A percentile compares a stretch with the other conserved stretches of the same genome.
Evolutionary conservation across 2,888 invertebrate species (phyloP).

Genomic region (Cephus sareptanus): DNA sequence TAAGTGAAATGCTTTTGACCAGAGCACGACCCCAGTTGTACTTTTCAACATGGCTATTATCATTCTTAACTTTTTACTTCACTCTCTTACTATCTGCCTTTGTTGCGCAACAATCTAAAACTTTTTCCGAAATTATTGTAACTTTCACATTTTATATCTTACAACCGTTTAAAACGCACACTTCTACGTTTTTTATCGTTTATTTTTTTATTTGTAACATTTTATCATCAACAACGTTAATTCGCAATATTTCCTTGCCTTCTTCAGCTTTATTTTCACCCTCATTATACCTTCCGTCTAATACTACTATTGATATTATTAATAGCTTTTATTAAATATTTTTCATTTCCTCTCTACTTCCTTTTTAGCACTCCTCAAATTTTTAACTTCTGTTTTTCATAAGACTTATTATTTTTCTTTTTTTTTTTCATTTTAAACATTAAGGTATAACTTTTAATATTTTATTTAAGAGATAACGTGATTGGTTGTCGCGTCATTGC

Average conservation of each 20-base stretch:
- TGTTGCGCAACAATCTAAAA: background rate
- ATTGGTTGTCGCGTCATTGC: slow-evolving; percentile 64
- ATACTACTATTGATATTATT: background rate
- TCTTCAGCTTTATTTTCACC: background rate
- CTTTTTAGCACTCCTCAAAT: slow-evolving; percentile 8
- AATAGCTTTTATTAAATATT: slow-evolving; percentile 13
- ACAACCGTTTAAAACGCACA: background rate
- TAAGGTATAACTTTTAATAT: slow-evolving; percentile 45
- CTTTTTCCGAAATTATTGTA: background rate
- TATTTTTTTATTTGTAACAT: background rate
- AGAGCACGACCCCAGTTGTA: background rate
- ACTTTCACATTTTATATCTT: background rate
- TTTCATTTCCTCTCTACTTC: slow-evolving; percentile 18
- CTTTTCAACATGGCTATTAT: background rate
- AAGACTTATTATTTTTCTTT: slow-evolving; percentile 26
- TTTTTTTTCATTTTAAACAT: slow-evolving; percentile 40
- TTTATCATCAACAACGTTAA: background rate
- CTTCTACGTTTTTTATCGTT: slow-evolving; percentile 4
- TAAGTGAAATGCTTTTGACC: too few relatives aligned
- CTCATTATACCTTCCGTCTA: background rate
- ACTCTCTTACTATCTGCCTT: background rate
- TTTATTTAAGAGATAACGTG: slow-evolving; percentile 62
- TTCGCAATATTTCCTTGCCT: background rate
- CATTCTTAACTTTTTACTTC: background rate
- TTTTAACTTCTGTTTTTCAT: background rate